Base-by-base conservation (phyloP, 2,888 invertebrate genomes). In the Napeogenes sylphis region DNA sequence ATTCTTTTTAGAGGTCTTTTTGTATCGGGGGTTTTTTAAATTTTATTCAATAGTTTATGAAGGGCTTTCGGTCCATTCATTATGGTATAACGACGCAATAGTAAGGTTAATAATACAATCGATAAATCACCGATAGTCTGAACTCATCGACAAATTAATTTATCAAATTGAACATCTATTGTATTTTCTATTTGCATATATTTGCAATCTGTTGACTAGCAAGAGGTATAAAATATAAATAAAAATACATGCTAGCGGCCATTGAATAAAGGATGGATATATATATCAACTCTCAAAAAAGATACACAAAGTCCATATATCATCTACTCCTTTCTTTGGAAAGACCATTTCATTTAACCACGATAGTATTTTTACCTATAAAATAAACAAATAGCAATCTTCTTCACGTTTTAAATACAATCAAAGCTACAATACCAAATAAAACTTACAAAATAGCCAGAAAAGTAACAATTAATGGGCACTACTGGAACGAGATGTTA, bases 401-500 rank as follows among this genome's bases (percentile, higher is more conserved):
- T 35, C 4, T 35, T 35, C 21, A 35, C 0, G 6, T 5, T 5
- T n/a, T 35, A 5, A 35, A 35, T 35, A 35, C 4, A 2, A 35
- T 5, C 35, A 35, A 35, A 35, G 35, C 35, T 42, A 42, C 12
- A 42, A 42, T 42, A 42, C 12, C 6, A 0, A 42, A 42, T 42
- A 42, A 42, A 42, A 42, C 10, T 42, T 42, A 30, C 30, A 51
- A 51, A 51, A 30, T 51, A 51, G 21, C 51, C 8, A 12, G 8
- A 1, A 21, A 10, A 51, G 21, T 21, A 30, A 30, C 21, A 51
- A 51, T 51, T 51, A 51, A 51, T 30, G 30, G 51, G 30, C 30
- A 51, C 51, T 30, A 14, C 21, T 47, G 21, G 30, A 51, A 30
- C 51, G 51, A 30, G 51, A 51, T 51, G 51, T 51, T 10, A 51